A percentile compares a stretch with the other conserved stretches of the same genome.
Conservation (phyloP, 1,140 invertebrate species). For the Tenebrio molitor region DNA sequence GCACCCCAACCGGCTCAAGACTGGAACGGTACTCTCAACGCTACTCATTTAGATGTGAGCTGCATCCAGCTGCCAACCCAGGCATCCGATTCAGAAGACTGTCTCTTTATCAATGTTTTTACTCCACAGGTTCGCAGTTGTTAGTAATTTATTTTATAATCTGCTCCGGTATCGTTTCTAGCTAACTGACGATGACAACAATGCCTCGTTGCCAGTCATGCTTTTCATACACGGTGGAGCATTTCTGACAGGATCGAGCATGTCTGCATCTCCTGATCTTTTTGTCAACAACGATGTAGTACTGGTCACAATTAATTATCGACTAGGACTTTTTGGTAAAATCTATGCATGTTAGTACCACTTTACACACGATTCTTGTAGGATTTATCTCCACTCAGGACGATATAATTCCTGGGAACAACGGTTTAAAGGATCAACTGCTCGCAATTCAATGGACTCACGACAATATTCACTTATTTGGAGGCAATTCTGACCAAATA, state of each 20-base stretch:
- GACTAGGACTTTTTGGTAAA: too few species aligned
- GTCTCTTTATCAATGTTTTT: slow-evolving; percentile 47
- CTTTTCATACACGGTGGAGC: slow-evolving; percentile 81
- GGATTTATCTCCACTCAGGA: too few species aligned
- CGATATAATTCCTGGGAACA: slow-evolving; percentile 30
- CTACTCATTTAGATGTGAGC: slow-evolving; percentile 15
- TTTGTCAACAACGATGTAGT: slow-evolving; percentile 71
- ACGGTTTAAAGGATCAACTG: slow-evolving; percentile 45
- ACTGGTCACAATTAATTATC: too few species aligned
- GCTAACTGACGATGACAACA: neutral
- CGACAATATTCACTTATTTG: too few species aligned
- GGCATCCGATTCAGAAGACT: slow-evolving; percentile 40
- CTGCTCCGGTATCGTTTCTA: too few species aligned
- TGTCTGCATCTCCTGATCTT: slow-evolving; percentile 68
- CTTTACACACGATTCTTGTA: too few species aligned
- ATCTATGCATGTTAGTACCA: slow-evolving; percentile 62
- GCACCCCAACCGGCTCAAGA: slow-evolving; percentile 19
- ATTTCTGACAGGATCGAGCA: slow-evolving; percentile 68
- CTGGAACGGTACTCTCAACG: slow-evolving; percentile 44
- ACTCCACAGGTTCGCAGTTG: slow-evolving; percentile 37
- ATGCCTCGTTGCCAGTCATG: slow-evolving; percentile 70
- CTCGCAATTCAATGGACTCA: slow-evolving; percentile 67
- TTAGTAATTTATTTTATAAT: too few species aligned
- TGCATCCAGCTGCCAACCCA: neutral
- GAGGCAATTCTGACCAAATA: too few species aligned